Evolutionary conservation across 2,888 invertebrate species (phyloP).

Genomic region (Drosophila mayaguana): DNA sequence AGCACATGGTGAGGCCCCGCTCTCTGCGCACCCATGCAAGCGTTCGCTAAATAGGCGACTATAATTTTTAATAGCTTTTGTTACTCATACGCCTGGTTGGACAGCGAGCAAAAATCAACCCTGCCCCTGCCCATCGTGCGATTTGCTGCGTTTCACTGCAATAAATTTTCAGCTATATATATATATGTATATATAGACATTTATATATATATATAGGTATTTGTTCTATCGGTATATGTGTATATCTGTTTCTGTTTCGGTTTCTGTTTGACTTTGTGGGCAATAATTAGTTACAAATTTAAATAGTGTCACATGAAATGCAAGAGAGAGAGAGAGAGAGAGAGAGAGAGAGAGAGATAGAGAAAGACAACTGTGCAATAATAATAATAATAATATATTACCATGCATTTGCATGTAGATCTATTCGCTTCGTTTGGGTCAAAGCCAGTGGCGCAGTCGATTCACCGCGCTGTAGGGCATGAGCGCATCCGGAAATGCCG

Average conservation of each 20-base stretch:
- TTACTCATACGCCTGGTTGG: slow-evolving; percentile 61
- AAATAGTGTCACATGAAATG: slow-evolving; percentile 57
- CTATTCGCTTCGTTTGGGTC: slow-evolving; percentile 3
- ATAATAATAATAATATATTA: slow-evolving; percentile 15
- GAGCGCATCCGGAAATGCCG: slow-evolving; percentile 59
- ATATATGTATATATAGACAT: neutral
- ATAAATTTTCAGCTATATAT: slow-evolving; percentile 52
- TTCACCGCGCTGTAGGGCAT: slow-evolving; percentile 7
- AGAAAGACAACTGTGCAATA: neutral
- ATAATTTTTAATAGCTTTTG: slow-evolving; percentile 70
- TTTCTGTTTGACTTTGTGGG: slow-evolving; percentile 58
- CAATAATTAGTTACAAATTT: slow-evolving; percentile 64
- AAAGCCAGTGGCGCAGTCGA: neutral
- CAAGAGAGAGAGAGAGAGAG: slow-evolving; percentile 7
- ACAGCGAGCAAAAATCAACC: neutral
- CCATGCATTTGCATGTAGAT: slow-evolving; percentile 65
- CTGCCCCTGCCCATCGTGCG: slow-evolving; percentile 22
- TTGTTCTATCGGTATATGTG: neutral
- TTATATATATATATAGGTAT: slow-evolving; percentile 4
- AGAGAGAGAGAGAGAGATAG: neutral
- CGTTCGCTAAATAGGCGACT: slow-evolving; percentile 60
- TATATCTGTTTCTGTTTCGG: slow-evolving; percentile 2
- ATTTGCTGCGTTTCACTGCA: slow-evolving; percentile 46
- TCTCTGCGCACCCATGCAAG: neutral
- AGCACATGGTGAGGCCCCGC: neutral